phyloP scores from a whole-genome alignment of 2,888 invertebrate genomes.

The Macrophya annulata region DNA sequence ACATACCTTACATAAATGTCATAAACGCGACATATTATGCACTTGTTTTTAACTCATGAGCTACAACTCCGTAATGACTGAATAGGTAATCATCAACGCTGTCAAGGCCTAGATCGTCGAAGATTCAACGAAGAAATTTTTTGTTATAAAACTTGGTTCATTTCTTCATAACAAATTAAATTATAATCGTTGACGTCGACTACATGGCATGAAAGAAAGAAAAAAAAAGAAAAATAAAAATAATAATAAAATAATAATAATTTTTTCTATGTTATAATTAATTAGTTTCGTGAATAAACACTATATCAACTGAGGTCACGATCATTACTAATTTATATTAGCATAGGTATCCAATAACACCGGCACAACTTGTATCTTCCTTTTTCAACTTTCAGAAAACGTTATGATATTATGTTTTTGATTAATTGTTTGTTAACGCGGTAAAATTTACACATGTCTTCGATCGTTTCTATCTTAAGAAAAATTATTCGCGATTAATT shows the following conservation, averaged over 20 bases:
- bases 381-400: background rate
- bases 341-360: background rate
- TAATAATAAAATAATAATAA: background rate
- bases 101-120: constrained; percentile 22
- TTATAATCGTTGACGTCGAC: background rate
- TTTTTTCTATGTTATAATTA: background rate
- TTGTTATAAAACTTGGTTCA: background rate
- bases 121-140: constrained; percentile 15
- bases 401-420: background rate
- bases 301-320: background rate
- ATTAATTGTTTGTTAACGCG: background rate
- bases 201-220: background rate
- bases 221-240: background rate
- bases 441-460: background rate
- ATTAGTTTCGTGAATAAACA: background rate
- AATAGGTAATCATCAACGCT: background rate
- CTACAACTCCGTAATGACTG: background rate
- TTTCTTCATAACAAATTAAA: background rate
- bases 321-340: background rate
- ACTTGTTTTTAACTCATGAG: constrained; percentile 2
- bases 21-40: constrained; percentile 7
- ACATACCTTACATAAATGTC: constrained; percentile 7
- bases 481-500: background rate
- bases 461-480: background rate
- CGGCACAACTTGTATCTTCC: background rate